Evolutionary conservation across 2,888 invertebrate genomes (phyloP), one percentile per base, ranked within the genome.

Genomic region (Mechanitis messenoides): DNA sequence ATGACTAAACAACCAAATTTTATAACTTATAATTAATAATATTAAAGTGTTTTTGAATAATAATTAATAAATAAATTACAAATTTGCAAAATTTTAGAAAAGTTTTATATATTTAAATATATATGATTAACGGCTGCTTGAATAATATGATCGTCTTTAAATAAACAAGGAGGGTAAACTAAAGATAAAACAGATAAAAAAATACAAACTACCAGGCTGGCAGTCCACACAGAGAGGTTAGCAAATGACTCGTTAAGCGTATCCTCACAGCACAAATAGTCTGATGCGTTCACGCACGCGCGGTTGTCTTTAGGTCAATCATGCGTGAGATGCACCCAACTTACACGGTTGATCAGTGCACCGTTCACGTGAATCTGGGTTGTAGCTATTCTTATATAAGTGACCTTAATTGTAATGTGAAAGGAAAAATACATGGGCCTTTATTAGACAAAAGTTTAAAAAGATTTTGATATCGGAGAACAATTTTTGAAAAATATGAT

Each of bases 241-340:
- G 53, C 60, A 60, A 65, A 59, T 65, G 60, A 63, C 56, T 65
- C 61, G 62, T 67, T 58, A 61, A 63, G 65, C 53, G 58, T 58
- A 60, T 61, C 59, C 55, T 61, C 65, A 63, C 50, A 57, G 60
- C 60, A 68, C 63, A 63, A 66, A 66, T 63, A 60, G 61, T 62
- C 54, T 59, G 56, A 66, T 64, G 67, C 66, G 66, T 68, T 68
- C 61, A 66, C 70, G 66, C 69, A 69, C 66, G 71, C 67, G 65
- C 66, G 68, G 60, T 56, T 61, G 59, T 68, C 64, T 61, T 64
- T 56, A 53, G 64, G 58, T 63, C 67, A 67, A 67, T 69, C 68
- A 70, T 63, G 71, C 71, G 70, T 68, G 54, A 62, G 66, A 56
- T 67, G 67, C 63, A 68, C 66, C 67, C 66, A 53, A 63, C 59